Conservation (phyloP, 2,113 vertebrate species). For the Megalops atlanticus region DNA sequence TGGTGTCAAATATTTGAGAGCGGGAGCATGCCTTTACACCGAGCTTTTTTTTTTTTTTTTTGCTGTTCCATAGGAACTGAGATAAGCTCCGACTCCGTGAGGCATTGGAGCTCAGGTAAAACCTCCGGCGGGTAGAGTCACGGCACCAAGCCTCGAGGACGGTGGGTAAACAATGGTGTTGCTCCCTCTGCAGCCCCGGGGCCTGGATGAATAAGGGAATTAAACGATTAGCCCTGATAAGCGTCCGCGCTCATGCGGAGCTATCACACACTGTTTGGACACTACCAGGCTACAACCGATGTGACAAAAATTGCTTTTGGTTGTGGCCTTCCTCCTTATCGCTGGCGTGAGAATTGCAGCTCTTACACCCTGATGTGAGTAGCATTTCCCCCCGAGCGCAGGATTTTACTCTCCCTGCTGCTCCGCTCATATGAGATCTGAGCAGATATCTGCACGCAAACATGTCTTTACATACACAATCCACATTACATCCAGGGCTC, state of each 20-base stretch:
- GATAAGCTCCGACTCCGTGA: not conserved
- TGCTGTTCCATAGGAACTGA: not conserved
- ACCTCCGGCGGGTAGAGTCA: not conserved
- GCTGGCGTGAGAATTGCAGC: not conserved
- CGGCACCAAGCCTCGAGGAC: not conserved
- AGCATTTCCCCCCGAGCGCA: not conserved
- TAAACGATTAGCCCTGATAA: not conserved
- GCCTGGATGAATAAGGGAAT: not conserved
- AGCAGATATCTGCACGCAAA: too few relatives aligned
- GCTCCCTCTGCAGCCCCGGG: not conserved
- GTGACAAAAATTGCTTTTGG: not conserved
- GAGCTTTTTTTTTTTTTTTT: not conserved
- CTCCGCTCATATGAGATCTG: not conserved
- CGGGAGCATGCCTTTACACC: too few relatives aligned
- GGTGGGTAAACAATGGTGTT: not conserved
- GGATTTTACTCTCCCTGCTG: not conserved
- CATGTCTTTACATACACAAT: too few relatives aligned
- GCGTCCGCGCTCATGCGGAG: not conserved
- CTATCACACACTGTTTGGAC: not conserved
- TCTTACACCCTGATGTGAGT: not conserved
- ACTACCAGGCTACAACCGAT: not conserved
- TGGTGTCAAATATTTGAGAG: too few relatives aligned
- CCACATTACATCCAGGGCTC: too few relatives aligned
- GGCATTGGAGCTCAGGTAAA: not conserved
- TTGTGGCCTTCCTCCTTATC: slow-evolving; percentile 3